A percentile compares a stretch with the other conserved stretches of the same genome.
Evolutionary conservation across 2,888 invertebrate species (phyloP).

Genomic region (Metellina segmentata): DNA sequence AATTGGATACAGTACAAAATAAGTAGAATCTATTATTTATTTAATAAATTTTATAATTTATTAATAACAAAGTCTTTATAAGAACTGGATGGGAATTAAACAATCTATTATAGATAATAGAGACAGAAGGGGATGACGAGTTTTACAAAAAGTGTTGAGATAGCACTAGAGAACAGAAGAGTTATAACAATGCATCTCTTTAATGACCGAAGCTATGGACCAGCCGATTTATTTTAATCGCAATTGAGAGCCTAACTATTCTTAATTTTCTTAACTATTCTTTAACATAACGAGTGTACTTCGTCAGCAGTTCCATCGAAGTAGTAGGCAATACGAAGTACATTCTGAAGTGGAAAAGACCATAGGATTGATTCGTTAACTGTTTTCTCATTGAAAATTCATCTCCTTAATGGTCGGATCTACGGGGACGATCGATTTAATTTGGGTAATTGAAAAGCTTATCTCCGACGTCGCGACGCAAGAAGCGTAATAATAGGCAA

Average conservation of each 20-base stretch:
- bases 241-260: not conserved
- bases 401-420: constrained; percentile 19
- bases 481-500: too few species aligned
- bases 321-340: not conserved
- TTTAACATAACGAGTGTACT: not conserved
- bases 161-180: not conserved
- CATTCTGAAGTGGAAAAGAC: not conserved
- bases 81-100: too few species aligned
- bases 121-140: too few species aligned
- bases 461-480: not conserved
- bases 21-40: too few species aligned
- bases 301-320: not conserved
- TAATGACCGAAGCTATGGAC: not conserved
- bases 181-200: not conserved
- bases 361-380: constrained; percentile 23
- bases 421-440: constrained; percentile 11
- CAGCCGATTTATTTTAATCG: not conserved
- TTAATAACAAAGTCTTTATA: too few species aligned
- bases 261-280: not conserved
- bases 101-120: too few species aligned
- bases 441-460: constrained; percentile 44
- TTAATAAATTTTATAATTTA: too few species aligned
- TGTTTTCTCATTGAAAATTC: constrained; percentile 29
- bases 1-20: too few species aligned
- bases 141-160: too few species aligned